Evolutionary conservation across 2,113 vertebrate species (phyloP), one percentile per base, ranked within the genome.

Genomic region (Myocastor coypus): DNA sequence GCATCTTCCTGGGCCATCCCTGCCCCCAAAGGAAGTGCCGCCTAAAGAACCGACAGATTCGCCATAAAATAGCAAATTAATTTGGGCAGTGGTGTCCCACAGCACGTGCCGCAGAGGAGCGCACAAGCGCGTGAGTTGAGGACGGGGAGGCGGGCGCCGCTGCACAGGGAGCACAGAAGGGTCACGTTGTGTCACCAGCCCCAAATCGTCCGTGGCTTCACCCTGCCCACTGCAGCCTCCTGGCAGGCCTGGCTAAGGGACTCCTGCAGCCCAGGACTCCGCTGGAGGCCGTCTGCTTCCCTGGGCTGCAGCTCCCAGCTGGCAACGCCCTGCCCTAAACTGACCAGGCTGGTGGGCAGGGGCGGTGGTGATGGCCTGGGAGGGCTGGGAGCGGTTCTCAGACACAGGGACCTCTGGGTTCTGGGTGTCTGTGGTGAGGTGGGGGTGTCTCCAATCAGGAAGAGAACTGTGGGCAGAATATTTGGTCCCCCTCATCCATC

Each of bases 381-480:
- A 55, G 42, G 42, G 20, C 50, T 55, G 77, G 46, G 46, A 17
- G 17, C 17, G 26, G 13, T 12, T 28, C n/a, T 32, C 30, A 22
- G 32, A n/a, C 32, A 7, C 71, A 14, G 32, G 20, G 57, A 24
- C 26, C 16, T 83, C 24, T 30, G 14, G 34, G 34, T 50, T 83
- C 61, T 50, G 40, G n/a, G 17, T 20, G 4, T 57, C 50, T 80
- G 85, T 9, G 52, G 24, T 14, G 34, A 19, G n/a, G 9, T 13
- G 68, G 22, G 61, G 5, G 6, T 28, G 22, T 17, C 61, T 69
- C 32, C 68, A 32, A 12, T 30, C 17, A 16, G 64, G 83, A 40
- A 22, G 26, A 0, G 5, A 3, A 13, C n/a, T 3, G 22, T 20
- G 3, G 40, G 5, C 26, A 61, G 61, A 57, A 46, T 22, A 10